A percentile compares a stretch with the other conserved stretches of the same genome.
Conservation (phyloP, 2,113 vertebrate species). For the Oryzias javanicus region DNA sequence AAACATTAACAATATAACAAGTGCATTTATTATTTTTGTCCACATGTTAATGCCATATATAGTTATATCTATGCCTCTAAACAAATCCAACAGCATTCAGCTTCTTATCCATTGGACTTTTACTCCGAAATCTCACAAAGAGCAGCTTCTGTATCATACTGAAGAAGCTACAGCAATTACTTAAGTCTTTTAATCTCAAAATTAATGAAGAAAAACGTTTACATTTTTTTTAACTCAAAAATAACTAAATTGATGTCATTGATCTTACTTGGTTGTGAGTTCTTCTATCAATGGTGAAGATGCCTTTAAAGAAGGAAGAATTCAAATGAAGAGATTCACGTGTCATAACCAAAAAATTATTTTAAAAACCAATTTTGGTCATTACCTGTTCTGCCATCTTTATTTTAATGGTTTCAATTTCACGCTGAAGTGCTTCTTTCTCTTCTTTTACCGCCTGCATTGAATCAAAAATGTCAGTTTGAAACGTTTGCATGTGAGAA, state of each 20-base stretch:
- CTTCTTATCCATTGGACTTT: too few species aligned
- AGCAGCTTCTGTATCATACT: too few species aligned
- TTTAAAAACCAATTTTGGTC: neutral
- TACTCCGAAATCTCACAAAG: too few species aligned
- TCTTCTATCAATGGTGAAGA: slow-evolving; percentile 83
- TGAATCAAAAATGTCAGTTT: slow-evolving; percentile 10
- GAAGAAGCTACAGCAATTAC: too few species aligned
- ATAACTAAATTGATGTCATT: neutral
- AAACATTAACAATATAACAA: too few species aligned
- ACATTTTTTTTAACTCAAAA: neutral
- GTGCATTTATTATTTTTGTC: too few species aligned
- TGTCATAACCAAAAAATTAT: neutral
- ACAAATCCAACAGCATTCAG: too few species aligned
- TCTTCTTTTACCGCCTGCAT: slow-evolving; percentile 81
- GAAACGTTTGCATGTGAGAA: neutral
- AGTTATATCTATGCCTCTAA: too few species aligned
- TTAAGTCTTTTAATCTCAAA: too few species aligned
- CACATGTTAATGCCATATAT: too few species aligned
- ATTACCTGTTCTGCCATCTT: slow-evolving; percentile 84
- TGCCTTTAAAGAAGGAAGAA: slow-evolving; percentile 69
- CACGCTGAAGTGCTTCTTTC: slow-evolving; percentile 80
- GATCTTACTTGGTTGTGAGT: slow-evolving; percentile 88
- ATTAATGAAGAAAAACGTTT: too few species aligned
- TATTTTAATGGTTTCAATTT: slow-evolving; percentile 82
- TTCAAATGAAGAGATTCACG: neutral